Conservation (phyloP, 2,888 invertebrate genomes). For the Helicoverpa assulta region DNA sequence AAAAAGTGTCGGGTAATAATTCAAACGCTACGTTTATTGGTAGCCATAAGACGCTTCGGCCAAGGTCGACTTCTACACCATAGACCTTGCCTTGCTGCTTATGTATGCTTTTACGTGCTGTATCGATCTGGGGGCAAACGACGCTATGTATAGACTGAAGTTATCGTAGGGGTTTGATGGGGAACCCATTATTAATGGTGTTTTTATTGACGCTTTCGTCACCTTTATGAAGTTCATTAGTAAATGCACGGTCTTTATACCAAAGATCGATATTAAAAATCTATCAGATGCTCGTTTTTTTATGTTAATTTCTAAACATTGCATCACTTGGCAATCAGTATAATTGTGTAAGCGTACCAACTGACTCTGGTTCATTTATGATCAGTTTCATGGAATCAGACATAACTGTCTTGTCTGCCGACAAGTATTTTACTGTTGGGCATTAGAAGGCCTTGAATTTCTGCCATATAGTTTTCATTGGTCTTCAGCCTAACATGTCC, state of each 20-base stretch:
- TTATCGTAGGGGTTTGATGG: conserved; percentile 27
- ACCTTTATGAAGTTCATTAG: not conserved
- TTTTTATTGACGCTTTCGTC: conserved; percentile 5
- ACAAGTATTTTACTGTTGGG: not conserved
- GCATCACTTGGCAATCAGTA: conserved; percentile 4
- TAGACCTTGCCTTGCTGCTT: conserved; percentile 55
- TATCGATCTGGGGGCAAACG: conserved; percentile 52
- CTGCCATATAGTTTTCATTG: not conserved
- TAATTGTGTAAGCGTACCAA: not conserved
- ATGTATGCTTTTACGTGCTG: conserved; percentile 52
- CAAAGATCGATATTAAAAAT: not conserved
- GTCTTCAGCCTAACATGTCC: too few relatives aligned
- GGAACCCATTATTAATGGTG: conserved; percentile 22
- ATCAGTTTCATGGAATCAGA: not conserved
- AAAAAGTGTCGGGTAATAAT: conserved; percentile 1
- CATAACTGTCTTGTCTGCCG: not conserved
- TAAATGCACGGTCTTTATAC: not conserved
- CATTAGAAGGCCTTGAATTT: not conserved
- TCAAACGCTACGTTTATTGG: conserved; percentile 9
- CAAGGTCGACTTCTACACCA: conserved; percentile 46
- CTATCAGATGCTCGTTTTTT: too few relatives aligned
- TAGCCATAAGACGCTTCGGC: conserved; percentile 22
- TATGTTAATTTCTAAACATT: not conserved
- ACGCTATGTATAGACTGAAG: conserved; percentile 40
- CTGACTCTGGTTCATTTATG: not conserved